A percentile compares a stretch with the other conserved stretches of the same genome.
Evolutionary conservation across 2,113 vertebrate species (phyloP).

Genomic region (Triplophysa rosa): DNA sequence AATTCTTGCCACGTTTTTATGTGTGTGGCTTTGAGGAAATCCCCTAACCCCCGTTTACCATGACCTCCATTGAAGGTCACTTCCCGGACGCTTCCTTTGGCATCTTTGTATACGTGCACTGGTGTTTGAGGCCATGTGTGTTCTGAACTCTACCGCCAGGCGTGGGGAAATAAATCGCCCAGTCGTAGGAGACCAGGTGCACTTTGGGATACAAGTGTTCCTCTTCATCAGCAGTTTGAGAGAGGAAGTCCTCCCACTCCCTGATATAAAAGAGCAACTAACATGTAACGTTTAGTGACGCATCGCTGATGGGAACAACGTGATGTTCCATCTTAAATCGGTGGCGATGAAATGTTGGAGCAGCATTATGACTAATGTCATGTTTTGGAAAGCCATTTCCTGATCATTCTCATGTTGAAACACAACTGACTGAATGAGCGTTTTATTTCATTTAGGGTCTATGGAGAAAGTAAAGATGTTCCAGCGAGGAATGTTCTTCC

Average conservation of each 20-base stretch:
- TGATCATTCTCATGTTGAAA: background rate
- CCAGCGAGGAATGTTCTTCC: background rate
- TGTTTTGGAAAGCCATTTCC: background rate
- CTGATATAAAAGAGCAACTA: background rate
- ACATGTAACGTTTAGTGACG: constrained; percentile 2
- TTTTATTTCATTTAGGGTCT: background rate
- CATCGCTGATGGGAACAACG: background rate
- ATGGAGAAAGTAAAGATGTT: constrained; percentile 4
- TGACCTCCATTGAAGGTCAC: constrained; percentile 35
- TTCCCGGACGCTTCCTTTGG: constrained; percentile 22
- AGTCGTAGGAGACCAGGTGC: constrained; percentile 37
- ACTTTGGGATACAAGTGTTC: background rate
- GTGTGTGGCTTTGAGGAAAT: constrained; percentile 43
- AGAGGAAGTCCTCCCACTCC: constrained; percentile 29
- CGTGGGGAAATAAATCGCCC: constrained; percentile 10
- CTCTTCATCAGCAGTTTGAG: constrained; percentile 41
- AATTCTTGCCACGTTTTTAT: background rate
- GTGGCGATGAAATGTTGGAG: background rate
- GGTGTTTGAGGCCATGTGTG: background rate
- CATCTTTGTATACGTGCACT: background rate
- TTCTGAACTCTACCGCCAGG: constrained; percentile 4
- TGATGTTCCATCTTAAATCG: background rate
- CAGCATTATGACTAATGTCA: constrained; percentile 1
- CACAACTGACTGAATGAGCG: background rate
- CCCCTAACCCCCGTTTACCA: constrained; percentile 32